phyloP scores from a whole-genome alignment of 1,140 invertebrate genomes.

The Parapsyche elsis region DNA sequence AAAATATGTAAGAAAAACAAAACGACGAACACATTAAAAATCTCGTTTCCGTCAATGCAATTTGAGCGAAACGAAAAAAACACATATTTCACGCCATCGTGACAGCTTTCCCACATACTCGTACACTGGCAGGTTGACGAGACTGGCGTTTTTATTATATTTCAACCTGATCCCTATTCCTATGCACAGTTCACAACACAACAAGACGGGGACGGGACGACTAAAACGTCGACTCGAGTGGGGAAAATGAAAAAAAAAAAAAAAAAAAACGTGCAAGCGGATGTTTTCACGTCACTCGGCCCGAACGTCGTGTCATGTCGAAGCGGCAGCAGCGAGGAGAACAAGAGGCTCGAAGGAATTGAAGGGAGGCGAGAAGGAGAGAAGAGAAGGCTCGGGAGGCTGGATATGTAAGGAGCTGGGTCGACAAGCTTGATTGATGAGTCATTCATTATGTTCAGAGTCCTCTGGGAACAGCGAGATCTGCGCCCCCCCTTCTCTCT shows the following conservation, averaged over 20 bases:
- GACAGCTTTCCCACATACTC: too few relatives aligned
- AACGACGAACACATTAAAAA: too few relatives aligned
- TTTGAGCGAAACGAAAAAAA: too few relatives aligned
- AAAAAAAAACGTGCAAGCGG: conserved; percentile 3
- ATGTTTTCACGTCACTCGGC: conserved; percentile 27
- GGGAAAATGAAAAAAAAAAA: conserved; percentile 12
- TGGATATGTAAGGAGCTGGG: not conserved
- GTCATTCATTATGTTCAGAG: conserved; percentile 46
- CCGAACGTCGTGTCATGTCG: conserved; percentile 12
- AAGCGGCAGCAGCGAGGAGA: not conserved
- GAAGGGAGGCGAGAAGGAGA: not conserved
- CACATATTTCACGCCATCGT: too few relatives aligned
- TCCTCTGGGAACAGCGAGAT: conserved; percentile 3
- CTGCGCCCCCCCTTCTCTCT: not conserved
- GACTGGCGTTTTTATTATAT: too few relatives aligned
- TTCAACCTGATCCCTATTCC: too few relatives aligned
- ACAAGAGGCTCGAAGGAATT: not conserved
- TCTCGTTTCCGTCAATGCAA: too few relatives aligned
- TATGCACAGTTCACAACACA: not conserved
- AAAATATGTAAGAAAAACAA: too few relatives aligned
- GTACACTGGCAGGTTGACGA: too few relatives aligned
- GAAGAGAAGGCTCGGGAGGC: not conserved
- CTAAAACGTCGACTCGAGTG: conserved; percentile 11
- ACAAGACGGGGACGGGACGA: not conserved
- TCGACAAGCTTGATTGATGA: conserved; percentile 48